A percentile compares a stretch with the other conserved stretches of the same genome.
Evolutionary conservation across 2,113 vertebrate genomes (phyloP).

Genomic region (Crocuta crocuta): DNA sequence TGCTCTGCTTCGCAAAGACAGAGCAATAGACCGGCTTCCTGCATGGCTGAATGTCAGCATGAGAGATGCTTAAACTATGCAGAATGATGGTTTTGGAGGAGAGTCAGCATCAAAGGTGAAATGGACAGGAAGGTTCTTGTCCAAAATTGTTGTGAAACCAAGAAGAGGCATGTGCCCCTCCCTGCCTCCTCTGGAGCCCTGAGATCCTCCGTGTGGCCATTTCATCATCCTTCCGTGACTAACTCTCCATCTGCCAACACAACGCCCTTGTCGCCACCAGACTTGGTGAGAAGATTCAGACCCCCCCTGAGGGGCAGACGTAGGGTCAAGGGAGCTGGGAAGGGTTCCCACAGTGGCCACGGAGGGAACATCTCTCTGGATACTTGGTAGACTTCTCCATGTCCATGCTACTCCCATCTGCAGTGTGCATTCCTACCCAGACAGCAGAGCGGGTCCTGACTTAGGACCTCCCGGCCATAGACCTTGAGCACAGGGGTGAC

Average conservation of each 20-base stretch:
- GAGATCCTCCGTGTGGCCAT: neutral
- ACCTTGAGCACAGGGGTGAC: neutral
- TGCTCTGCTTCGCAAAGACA: neutral
- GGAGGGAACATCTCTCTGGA: neutral
- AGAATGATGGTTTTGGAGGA: neutral
- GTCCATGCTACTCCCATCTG: neutral
- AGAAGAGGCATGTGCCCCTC: neutral
- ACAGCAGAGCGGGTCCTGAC: neutral
- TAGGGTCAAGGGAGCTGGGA: rapidly evolving
- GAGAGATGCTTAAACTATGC: neutral
- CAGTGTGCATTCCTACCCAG: rapidly evolving
- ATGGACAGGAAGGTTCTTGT: conserved; percentile 40
- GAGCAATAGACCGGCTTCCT: neutral
- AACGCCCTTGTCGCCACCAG: rapidly evolving
- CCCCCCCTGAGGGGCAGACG: neutral
- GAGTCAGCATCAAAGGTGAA: neutral
- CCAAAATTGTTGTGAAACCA: neutral
- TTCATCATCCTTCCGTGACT: neutral
- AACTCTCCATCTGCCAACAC: neutral
- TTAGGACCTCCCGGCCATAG: too few species aligned
- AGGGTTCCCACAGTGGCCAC: neutral
- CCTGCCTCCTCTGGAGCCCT: neutral
- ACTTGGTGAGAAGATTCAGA: neutral
- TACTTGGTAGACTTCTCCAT: rapidly evolving
- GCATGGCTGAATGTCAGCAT: neutral